phyloP scores from a whole-genome alignment of 2,113 vertebrate species.

The Pterocles burchelli region DNA sequence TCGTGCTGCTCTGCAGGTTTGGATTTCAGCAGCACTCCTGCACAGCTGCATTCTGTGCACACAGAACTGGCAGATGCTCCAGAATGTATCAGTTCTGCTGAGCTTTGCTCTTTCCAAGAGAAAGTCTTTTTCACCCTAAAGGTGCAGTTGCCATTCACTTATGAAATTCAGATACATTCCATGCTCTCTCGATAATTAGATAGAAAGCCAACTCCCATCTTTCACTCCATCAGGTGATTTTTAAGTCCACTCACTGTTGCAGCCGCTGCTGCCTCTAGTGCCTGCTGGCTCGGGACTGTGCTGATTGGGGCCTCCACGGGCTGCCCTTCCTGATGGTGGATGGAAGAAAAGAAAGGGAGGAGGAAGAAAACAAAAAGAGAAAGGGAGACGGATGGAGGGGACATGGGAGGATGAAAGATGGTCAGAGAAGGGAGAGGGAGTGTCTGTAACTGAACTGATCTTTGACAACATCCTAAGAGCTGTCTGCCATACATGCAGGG shows the following conservation, averaged over 20 bases:
- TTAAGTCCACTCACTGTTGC: slow-evolving; percentile 80
- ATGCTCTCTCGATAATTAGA: slow-evolving; percentile 5
- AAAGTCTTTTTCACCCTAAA: slow-evolving; percentile 56
- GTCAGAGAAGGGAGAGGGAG: slow-evolving; percentile 80
- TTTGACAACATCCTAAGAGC: slow-evolving; percentile 51
- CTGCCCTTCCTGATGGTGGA: slow-evolving; percentile 80
- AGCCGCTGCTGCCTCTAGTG: slow-evolving; percentile 81
- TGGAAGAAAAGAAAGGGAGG: slow-evolving; percentile 71
- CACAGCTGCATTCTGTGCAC: background rate
- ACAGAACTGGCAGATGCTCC: slow-evolving; percentile 9
- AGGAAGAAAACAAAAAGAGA: slow-evolving; percentile 67
- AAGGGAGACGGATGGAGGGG: slow-evolving; percentile 74
- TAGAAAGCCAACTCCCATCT: slow-evolving; percentile 33
- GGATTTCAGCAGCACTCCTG: slow-evolving; percentile 41
- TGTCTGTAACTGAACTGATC: slow-evolving; percentile 75
- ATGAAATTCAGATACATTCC: slow-evolving; percentile 49
- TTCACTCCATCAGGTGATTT: slow-evolving; percentile 38
- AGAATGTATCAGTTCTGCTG: slow-evolving; percentile 44
- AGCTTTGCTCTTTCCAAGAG: slow-evolving; percentile 70
- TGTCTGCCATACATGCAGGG: slow-evolving; percentile 52
- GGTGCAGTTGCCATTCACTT: slow-evolving; percentile 50
- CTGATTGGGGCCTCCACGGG: slow-evolving; percentile 77
- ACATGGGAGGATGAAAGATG: slow-evolving; percentile 76
- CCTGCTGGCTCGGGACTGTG: slow-evolving; percentile 75
- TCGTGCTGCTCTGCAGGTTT: background rate